Percentiles rank a stretch among this genome's conserved stretches.
Evolutionary conservation across 2,888 invertebrate genomes (phyloP).

Genomic region (Electrophaes corylata): DNA sequence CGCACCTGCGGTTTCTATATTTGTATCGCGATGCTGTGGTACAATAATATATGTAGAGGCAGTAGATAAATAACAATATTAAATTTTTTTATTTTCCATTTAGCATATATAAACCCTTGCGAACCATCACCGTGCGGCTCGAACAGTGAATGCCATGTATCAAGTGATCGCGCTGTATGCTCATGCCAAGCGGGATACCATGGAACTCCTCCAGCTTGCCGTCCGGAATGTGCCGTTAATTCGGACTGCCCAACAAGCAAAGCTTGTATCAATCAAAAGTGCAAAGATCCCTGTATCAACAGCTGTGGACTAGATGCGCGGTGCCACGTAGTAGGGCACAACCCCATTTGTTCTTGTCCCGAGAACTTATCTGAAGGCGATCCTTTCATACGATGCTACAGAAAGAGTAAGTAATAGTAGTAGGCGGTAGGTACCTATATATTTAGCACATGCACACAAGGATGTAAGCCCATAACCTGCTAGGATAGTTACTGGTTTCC

Average conservation of each 20-base stretch:
- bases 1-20: not conserved
- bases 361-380: constrained; percentile 88
- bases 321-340: constrained; percentile 91
- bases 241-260: constrained; percentile 89
- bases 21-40: no score
- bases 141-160: constrained; percentile 89
- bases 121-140: constrained; percentile 91
- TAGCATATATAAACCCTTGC: constrained; percentile 84
- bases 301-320: constrained; percentile 91
- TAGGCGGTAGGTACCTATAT: not conserved
- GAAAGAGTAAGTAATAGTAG: constrained; percentile 66
- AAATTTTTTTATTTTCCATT: not conserved
- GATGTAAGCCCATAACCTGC: no score
- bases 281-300: constrained; percentile 90
- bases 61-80: not conserved
- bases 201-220: constrained; percentile 89
- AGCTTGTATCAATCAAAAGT: constrained; percentile 91
- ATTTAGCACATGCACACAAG: not conserved
- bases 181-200: constrained; percentile 88
- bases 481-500: not conserved
- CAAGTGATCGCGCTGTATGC: constrained; percentile 89
- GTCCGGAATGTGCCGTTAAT: constrained; percentile 90
- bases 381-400: constrained; percentile 89
- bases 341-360: constrained; percentile 90
- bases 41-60: no score